Base-by-base conservation (phyloP, 1,140 invertebrate species). In the Megalonaias nervosa region DNA sequence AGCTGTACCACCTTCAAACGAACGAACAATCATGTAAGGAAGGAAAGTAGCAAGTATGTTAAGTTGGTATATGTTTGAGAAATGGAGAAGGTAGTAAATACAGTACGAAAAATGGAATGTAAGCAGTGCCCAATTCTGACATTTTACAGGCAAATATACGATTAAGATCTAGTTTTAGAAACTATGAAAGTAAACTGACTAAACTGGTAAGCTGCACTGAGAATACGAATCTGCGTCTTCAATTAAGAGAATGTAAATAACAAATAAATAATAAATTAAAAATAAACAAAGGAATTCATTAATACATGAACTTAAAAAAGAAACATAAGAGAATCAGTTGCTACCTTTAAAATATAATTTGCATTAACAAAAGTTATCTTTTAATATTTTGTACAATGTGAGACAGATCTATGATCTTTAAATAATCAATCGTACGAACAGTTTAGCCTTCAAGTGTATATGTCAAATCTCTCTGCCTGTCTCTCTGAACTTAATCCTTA, bases 1-100 rank as follows among this genome's bases (percentile, higher is more conserved):
- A 67, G 68, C 79, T 13, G 79, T 80, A 6, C 74, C 74, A 62
- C 71, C 79, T 74, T 38, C 1, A 74, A 71, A 55, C 38, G 16
- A 70, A 48, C 5, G 31, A 38, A 67, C 14, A 15, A 38, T 0
- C 9, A 67, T 38, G 31, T 23, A 67, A 17, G 26, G 2, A 3
- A 31, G 2, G 2, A 31, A 31, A 31, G 26, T 31, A 31, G 2
- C 26, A 31, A 31, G 26, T 31, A 31, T 31, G 26, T 31, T 31
- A 31, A 31, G 17, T 38, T 21, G 6, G 66, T 19, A 31, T 38
- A 67, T 9, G 5, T 67, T 5, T 67, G 2, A 48, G 38, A 48
- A 67, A 67, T 6, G 17, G 31, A 19, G 17, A 23, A 17, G 9
- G n/a, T 31, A 17, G 31, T 21, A 67, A 67, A 38, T 19, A 21